These are phyloP conservation scores for Craniophora ligustri DNA, from an alignment of 2,888 invertebrate genomes.

Conservation along the genomic window DNA sequence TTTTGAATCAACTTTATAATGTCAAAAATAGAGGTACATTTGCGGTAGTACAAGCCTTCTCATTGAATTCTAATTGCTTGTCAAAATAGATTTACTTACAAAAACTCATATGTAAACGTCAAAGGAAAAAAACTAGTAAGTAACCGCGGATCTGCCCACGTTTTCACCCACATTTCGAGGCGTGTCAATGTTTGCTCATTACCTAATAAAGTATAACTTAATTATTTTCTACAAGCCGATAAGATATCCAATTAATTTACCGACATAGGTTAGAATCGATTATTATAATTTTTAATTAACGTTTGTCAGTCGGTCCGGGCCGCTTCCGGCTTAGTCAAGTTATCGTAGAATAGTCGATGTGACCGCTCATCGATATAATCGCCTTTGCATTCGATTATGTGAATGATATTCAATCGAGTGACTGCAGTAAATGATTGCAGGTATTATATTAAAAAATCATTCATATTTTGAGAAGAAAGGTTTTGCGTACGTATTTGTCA, in stretches of 20 bases:
- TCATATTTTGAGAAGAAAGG: conserved; percentile 11
- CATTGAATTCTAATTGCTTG: no score
- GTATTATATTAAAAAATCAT: conserved; percentile 44
- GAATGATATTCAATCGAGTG: no score
- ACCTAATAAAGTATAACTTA: conserved; percentile 38
- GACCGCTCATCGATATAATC: conserved; percentile 49
- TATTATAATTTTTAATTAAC: conserved; percentile 63
- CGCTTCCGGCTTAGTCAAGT: conserved; percentile 61
- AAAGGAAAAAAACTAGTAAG: neutral
- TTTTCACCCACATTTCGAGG: conserved; percentile 7
- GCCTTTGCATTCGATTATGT: conserved; percentile 57
- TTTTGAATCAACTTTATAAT: no score
- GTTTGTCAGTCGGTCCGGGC: conserved; percentile 54
- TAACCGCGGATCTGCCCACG: conserved; percentile 15
- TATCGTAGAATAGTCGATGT: conserved; percentile 44
- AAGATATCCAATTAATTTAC: conserved; percentile 41
- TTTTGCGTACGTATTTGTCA: no score
- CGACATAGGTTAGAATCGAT: conserved; percentile 37
- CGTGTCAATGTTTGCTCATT: conserved; percentile 22
- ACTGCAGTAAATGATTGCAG: no score
- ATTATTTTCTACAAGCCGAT: conserved; percentile 28
- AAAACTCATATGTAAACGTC: neutral
- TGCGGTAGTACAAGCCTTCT: no score
- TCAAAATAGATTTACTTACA: neutral
- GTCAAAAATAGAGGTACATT: no score